These are phyloP conservation scores for Acleris cristana DNA, from an alignment of 2,888 invertebrate genomes.

Conservation along the genomic window DNA sequence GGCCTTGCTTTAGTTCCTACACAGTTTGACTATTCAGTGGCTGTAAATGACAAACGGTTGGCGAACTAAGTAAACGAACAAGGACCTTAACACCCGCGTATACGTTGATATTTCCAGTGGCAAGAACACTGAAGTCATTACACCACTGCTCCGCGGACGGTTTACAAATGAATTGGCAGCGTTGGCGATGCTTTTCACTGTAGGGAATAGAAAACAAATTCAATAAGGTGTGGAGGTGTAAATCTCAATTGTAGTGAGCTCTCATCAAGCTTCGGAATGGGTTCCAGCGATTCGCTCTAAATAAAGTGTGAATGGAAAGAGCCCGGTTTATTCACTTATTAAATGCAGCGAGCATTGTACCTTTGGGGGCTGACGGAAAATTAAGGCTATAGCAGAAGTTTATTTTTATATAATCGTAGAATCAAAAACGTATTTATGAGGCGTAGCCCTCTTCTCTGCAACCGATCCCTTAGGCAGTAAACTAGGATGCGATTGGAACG, in stretches of 20 bases:
- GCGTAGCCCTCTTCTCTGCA: too few relatives aligned
- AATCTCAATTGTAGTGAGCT: conserved; percentile 64
- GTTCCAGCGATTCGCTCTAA: conserved; percentile 52
- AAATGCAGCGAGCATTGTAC: neutral
- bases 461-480: too few relatives aligned
- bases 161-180: conserved; percentile 54
- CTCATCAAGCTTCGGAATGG: conserved; percentile 57
- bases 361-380: neutral
- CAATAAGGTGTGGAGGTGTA: conserved; percentile 62
- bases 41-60: conserved; percentile 36
- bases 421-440: too few relatives aligned
- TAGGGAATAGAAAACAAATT: conserved; percentile 54
- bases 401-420: neutral
- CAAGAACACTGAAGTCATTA: conserved; percentile 27
- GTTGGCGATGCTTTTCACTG: conserved; percentile 39
- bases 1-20: conserved; percentile 21
- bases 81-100: neutral
- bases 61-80: neutral
- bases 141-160: conserved; percentile 47
- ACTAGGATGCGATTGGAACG: too few relatives aligned
- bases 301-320: conserved; percentile 50
- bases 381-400: neutral
- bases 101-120: neutral
- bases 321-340: conserved; percentile 3
- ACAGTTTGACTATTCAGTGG: conserved; percentile 35